Evolutionary conservation across 2,888 invertebrate species (phyloP).

Genomic region (Tetropium fuscum): DNA sequence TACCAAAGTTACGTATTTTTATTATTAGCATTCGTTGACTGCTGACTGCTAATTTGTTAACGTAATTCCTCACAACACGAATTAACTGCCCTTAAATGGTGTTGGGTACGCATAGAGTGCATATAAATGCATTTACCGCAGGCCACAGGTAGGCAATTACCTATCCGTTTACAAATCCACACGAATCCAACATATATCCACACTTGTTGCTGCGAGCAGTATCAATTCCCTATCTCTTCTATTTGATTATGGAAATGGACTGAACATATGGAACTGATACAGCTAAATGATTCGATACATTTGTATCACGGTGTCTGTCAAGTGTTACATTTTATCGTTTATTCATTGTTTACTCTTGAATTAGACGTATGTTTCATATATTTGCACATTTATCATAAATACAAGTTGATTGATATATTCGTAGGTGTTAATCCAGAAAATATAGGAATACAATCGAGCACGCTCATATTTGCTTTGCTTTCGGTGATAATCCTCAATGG

Average conservation of each 20-base stretch:
- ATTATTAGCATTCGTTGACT: too few species aligned
- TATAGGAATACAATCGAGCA: too few species aligned
- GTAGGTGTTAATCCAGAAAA: conserved; percentile 27
- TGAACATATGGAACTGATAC: conserved; percentile 58
- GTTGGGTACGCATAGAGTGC: conserved; percentile 26
- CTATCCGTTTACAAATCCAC: conserved; percentile 49
- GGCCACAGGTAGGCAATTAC: conserved; percentile 54
- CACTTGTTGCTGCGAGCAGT: conserved; percentile 50
- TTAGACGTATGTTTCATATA: conserved; percentile 41
- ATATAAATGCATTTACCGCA: conserved; percentile 43
- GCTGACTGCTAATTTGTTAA: too few species aligned
- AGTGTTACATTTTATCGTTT: conserved; percentile 48
- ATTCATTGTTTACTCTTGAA: conserved; percentile 48
- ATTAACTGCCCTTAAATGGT: too few species aligned
- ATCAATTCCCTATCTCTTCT: conserved; percentile 43
- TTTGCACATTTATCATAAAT: conserved; percentile 35
- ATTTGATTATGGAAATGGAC: conserved; percentile 57
- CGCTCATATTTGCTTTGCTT: too few species aligned
- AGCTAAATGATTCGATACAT: conserved; percentile 50
- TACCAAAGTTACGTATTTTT: too few species aligned
- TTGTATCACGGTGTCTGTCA: conserved; percentile 45
- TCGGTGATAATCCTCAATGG: too few species aligned
- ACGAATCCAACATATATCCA: conserved; percentile 49
- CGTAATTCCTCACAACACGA: too few species aligned
- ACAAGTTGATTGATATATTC: conserved; percentile 44